These are phyloP conservation scores for Cheilosia pagana DNA, from an alignment of 2,888 invertebrate genomes.

Conservation along the genomic window DNA sequence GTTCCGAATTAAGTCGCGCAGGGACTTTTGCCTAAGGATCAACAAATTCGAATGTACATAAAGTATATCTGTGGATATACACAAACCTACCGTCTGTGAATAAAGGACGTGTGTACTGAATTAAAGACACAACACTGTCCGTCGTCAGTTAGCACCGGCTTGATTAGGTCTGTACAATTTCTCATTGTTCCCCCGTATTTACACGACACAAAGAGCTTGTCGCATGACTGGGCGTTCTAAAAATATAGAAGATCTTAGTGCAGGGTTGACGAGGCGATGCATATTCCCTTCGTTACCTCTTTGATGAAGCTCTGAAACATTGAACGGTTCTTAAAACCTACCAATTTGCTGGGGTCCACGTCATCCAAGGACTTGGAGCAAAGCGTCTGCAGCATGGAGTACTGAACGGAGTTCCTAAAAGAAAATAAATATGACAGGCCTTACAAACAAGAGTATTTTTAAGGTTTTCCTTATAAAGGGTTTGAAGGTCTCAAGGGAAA, in stretches of 20 bases:
- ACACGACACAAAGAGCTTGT: conserved; percentile 88
- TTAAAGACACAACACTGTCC: conserved; percentile 94
- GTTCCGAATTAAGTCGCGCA: not conserved
- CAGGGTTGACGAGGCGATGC: not conserved
- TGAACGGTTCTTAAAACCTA: conserved; percentile 35
- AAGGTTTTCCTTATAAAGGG: too few species aligned
- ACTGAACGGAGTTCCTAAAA: conserved; percentile 87
- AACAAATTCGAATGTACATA: not conserved
- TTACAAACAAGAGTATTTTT: too few species aligned
- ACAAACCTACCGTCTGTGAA: conserved; percentile 85
- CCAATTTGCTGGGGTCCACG: conserved; percentile 74
- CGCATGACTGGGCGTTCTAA: conserved; percentile 90
- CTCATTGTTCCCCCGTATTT: conserved; percentile 86
- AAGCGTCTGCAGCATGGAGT: conserved; percentile 80
- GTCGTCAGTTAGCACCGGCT: conserved; percentile 91
- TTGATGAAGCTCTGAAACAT: conserved; percentile 77
- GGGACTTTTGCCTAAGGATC: conserved; percentile 22
- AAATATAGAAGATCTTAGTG: conserved; percentile 1
- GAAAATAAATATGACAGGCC: too few species aligned
- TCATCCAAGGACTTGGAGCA: conserved; percentile 75
- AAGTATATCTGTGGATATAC: not conserved
- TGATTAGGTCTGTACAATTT: conserved; percentile 88
- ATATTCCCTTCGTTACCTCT: conserved; percentile 39
- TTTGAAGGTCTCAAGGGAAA: too few species aligned
- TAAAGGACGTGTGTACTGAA: conserved; percentile 87